These are phyloP conservation scores for Ferdinandea cuprea DNA, from an alignment of 2,888 invertebrate genomes.

Conservation along the genomic window DNA sequence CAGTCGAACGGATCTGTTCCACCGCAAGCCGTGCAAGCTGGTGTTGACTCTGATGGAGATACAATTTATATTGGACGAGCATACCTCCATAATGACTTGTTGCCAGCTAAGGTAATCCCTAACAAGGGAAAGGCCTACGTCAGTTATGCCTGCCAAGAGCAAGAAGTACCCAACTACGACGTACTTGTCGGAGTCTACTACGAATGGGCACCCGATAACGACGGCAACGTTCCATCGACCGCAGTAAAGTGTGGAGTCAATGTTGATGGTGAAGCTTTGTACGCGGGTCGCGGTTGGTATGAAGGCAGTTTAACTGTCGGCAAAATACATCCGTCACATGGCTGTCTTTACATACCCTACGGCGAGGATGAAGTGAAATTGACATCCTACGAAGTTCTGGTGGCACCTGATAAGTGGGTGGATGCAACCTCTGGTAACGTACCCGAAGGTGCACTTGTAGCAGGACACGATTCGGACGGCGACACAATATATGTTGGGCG, in stretches of 20 bases:
- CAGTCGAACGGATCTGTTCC: conserved; percentile 79
- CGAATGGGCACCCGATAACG: no score
- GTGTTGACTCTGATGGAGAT: conserved; percentile 88
- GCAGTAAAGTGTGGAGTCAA: conserved; percentile 88
- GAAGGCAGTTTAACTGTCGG: conserved; percentile 88
- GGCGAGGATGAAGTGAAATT: conserved; percentile 82
- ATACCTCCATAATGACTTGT: conserved; percentile 86
- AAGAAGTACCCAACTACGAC: conserved; percentile 86
- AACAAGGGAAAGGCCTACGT: conserved; percentile 87
- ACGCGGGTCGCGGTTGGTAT: conserved; percentile 87
- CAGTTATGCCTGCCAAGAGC: conserved; percentile 86
- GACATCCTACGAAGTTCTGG: conserved; percentile 82
- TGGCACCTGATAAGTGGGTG: conserved; percentile 78
- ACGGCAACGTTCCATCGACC: conserved; percentile 86
- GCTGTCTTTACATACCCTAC: conserved; percentile 83
- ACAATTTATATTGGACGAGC: conserved; percentile 90
- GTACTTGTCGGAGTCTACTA: no score
- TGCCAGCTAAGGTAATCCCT: conserved; percentile 87
- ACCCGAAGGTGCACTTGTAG: conserved; percentile 78
- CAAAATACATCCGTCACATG: conserved; percentile 86
- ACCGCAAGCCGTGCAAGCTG: conserved; percentile 84
- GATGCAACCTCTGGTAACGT: conserved; percentile 76
- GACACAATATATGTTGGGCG: conserved; percentile 79
- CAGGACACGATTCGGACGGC: conserved; percentile 78
- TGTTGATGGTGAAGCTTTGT: conserved; percentile 87